Percentiles rank a stretch among this genome's conserved stretches.
Evolutionary conservation across 1,140 invertebrate species (phyloP).

Genomic region (Drosophila tsacasi): DNA sequence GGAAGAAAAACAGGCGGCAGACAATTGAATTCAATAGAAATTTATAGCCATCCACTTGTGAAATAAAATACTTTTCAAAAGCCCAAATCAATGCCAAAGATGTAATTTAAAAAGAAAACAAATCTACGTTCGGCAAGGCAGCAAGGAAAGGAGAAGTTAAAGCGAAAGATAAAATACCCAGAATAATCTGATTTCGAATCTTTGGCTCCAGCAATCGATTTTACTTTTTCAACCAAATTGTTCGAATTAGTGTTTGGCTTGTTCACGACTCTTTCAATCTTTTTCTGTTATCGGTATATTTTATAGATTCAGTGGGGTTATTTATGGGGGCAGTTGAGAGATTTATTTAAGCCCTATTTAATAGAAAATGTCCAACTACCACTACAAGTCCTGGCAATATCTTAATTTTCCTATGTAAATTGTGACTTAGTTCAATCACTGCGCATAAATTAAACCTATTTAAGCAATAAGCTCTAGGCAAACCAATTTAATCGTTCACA

Average conservation of each 20-base stretch:
- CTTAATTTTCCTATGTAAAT: neutral
- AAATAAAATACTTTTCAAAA: slow-evolving; percentile 36
- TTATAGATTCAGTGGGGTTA: neutral
- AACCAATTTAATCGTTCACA: slow-evolving; percentile 5
- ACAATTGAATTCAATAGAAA: slow-evolving; percentile 42
- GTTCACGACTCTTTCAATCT: slow-evolving; percentile 10
- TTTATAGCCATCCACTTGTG: slow-evolving; percentile 32
- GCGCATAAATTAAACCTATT: neutral
- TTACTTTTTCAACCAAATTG: slow-evolving; percentile 9
- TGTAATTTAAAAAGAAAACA: slow-evolving; percentile 30
- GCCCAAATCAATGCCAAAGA: slow-evolving; percentile 40
- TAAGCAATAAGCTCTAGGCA: neutral
- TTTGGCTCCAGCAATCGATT: slow-evolving; percentile 4
- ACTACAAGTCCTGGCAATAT: neutral
- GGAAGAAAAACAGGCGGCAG: slow-evolving; percentile 31
- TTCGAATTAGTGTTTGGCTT: slow-evolving; percentile 11
- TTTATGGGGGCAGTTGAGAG: neutral
- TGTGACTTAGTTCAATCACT: neutral
- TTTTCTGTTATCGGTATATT: neutral
- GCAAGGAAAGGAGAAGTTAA: slow-evolving; percentile 5
- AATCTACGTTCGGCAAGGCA: slow-evolving; percentile 7
- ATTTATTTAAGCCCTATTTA: neutral
- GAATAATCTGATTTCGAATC: slow-evolving; percentile 7
- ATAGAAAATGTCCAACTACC: neutral
- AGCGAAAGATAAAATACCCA: slow-evolving; percentile 1